Percentiles rank a stretch among this genome's conserved stretches.
Evolutionary conservation across 2,797 vertebrate genomes (phyloP).

Genomic region (Buceros bicornis): DNA sequence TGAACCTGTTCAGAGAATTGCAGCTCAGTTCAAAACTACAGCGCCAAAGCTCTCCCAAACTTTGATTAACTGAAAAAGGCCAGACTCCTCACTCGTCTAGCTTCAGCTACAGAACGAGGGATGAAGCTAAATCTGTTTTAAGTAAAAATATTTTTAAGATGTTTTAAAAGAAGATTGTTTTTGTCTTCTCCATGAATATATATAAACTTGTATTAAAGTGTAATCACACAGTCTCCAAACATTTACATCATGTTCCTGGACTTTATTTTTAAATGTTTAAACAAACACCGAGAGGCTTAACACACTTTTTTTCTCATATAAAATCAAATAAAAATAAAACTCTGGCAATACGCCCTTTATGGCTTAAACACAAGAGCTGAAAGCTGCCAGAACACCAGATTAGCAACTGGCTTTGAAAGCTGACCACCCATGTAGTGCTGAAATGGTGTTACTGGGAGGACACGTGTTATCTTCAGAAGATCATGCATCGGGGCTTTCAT

Average conservation of each 20-base stretch:
- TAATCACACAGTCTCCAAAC: background rate
- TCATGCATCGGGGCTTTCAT: background rate
- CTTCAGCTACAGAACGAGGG: background rate
- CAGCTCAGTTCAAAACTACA: background rate
- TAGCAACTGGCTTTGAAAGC: background rate
- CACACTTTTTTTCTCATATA: background rate
- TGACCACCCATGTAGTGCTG: background rate
- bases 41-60: background rate
- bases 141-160: background rate
- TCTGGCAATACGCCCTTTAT: background rate
- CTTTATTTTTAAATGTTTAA: conserved; percentile 4
- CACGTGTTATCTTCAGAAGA: background rate
- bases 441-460: background rate
- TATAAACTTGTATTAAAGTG: background rate
- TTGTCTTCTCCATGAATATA: background rate
- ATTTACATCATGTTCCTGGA: background rate
- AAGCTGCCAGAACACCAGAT: background rate
- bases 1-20: background rate
- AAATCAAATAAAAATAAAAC: conserved; percentile 6
- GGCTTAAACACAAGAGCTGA: background rate
- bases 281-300: background rate
- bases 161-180: background rate
- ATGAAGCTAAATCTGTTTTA: background rate
- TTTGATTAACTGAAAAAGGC: background rate
- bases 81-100: background rate